Conservation (phyloP, 2,888 invertebrate species). For the Phymatocera aterrima region DNA sequence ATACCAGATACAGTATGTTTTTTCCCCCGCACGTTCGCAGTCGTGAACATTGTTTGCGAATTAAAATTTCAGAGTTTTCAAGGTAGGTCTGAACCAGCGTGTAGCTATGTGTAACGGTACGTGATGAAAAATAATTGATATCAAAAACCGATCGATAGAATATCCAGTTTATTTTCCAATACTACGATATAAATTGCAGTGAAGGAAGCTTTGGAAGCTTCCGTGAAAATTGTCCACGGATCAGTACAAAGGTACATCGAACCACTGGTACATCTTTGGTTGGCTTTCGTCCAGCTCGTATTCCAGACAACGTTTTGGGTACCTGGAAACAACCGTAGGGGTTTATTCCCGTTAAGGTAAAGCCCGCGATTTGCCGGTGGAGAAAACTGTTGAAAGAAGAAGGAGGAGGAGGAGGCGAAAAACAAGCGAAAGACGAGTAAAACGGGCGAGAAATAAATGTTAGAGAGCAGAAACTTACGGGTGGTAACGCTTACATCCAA, state of each 20-base stretch:
- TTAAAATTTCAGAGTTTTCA: background rate
- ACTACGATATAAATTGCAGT: background rate
- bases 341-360: constrained; percentile 12
- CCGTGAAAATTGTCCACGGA: constrained; percentile 15
- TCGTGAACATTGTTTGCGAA: background rate
- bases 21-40: background rate
- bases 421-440: background rate
- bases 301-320: constrained; percentile 66
- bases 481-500: constrained; percentile 76
- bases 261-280: constrained; percentile 68
- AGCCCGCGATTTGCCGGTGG: constrained; percentile 21
- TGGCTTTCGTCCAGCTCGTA: constrained; percentile 67
- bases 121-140: background rate
- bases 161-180: background rate
- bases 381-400: background rate
- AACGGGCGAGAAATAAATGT: constrained; percentile 13
- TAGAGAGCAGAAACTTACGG: constrained; percentile 73
- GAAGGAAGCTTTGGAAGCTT: background rate
- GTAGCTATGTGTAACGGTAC: too few species aligned
- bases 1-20: background rate
- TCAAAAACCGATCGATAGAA: background rate
- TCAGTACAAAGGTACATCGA: constrained; percentile 67
- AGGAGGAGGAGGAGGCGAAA: background rate
- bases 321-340: constrained; percentile 53
- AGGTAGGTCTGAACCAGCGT: too few species aligned